A percentile compares a stretch with the other conserved stretches of the same genome.
These are phyloP conservation scores for Pristionchus entomophagus DNA, from an alignment of 2,888 invertebrate genomes.

Conservation along the genomic window DNA sequence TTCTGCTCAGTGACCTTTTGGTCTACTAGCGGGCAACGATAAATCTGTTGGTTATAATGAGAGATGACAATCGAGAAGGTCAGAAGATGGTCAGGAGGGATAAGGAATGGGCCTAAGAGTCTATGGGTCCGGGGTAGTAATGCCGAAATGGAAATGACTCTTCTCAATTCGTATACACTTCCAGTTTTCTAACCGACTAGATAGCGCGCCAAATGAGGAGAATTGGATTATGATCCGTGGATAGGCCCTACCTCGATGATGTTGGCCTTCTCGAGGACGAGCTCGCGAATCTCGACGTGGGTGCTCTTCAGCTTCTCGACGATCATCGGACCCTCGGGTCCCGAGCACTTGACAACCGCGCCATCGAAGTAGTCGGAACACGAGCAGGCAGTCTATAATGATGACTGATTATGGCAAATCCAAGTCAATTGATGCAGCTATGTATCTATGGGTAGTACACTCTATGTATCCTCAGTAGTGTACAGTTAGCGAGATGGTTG, in stretches of 20 bases:
- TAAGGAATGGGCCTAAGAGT: not conserved
- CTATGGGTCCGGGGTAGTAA: not conserved
- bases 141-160: too few species aligned
- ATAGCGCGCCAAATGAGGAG: not conserved
- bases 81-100: not conserved
- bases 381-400: conserved; percentile 67
- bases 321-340: conserved; percentile 69
- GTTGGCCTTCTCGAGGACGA: conserved; percentile 73
- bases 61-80: conserved; percentile 22
- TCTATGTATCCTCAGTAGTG: too few species aligned
- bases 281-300: conserved; percentile 71
- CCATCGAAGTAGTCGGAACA: conserved; percentile 74
- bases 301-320: conserved; percentile 73
- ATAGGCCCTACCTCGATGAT: conserved; percentile 71
- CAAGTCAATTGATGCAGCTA: too few species aligned
- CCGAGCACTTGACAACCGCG: conserved; percentile 74
- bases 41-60: not conserved
- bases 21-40: not conserved
- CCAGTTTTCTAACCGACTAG: not conserved
- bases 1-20: too few species aligned
- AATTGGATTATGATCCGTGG: not conserved
- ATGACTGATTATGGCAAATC: too few species aligned
- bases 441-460: too few species aligned
- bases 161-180: too few species aligned
- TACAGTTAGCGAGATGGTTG: too few species aligned